These are phyloP conservation scores for Amphipoea lucens DNA, from an alignment of 2,888 invertebrate genomes.

Conservation along the genomic window DNA sequence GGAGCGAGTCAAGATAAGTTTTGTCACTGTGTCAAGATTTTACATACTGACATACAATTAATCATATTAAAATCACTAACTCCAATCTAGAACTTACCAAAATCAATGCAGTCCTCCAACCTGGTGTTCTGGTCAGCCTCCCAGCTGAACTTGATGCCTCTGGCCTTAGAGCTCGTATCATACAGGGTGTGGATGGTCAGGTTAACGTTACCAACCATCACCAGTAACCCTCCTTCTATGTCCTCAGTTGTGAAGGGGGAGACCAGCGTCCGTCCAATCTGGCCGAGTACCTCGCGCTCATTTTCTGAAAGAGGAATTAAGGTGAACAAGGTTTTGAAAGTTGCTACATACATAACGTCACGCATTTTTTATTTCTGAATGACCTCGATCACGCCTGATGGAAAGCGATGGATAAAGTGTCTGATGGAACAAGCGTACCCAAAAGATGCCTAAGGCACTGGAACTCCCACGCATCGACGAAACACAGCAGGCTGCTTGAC, in stretches of 20 bases:
- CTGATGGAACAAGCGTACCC: too few species aligned
- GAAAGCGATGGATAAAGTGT: too few species aligned
- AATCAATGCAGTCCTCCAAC: slow-evolving; percentile 88
- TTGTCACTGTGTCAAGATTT: slow-evolving; percentile 27
- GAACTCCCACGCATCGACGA: too few species aligned
- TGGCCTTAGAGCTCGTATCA: slow-evolving; percentile 73
- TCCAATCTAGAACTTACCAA: slow-evolving; percentile 74
- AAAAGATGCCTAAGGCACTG: too few species aligned
- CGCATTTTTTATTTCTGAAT: too few species aligned
- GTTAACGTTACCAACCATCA: slow-evolving; percentile 77
- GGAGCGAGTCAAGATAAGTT: slow-evolving; percentile 24
- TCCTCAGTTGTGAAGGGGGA: slow-evolving; percentile 74
- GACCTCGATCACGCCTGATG: too few species aligned
- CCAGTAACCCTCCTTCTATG: slow-evolving; percentile 77
- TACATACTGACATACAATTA: slow-evolving; percentile 15
- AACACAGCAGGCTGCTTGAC: too few species aligned
- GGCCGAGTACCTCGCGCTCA: slow-evolving; percentile 72
- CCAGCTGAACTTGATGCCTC: slow-evolving; percentile 84
- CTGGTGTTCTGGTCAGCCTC: slow-evolving; percentile 73
- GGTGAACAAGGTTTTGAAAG: neutral
- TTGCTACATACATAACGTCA: neutral
- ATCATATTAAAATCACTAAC: slow-evolving; percentile 2
- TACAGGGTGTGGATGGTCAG: slow-evolving; percentile 78
- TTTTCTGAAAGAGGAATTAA: slow-evolving; percentile 66
- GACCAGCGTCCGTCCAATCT: slow-evolving; percentile 82